A percentile compares a stretch with the other conserved stretches of the same genome.
These are phyloP conservation scores for Distichodus sexfasciatus DNA, from an alignment of 2,797 vertebrate genomes.

Conservation along the genomic window DNA sequence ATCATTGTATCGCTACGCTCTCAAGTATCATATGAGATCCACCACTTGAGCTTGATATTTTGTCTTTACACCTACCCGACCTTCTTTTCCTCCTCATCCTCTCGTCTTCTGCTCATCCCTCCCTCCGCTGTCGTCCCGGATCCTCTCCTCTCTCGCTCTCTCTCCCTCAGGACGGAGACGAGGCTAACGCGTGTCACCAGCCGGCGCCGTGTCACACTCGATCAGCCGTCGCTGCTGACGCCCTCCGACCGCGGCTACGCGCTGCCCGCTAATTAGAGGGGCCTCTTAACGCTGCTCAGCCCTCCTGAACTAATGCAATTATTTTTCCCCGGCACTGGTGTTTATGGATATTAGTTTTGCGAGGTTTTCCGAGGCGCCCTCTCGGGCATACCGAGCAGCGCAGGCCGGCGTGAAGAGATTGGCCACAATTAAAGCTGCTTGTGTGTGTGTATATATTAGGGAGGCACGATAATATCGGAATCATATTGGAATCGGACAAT, in stretches of 20 bases:
- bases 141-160: constrained; percentile 40
- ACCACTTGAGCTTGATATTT: too few species aligned
- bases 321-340: constrained; percentile 40
- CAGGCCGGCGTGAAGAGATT: neutral
- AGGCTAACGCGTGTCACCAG: constrained; percentile 44
- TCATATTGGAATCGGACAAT: too few species aligned
- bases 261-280: constrained; percentile 47
- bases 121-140: constrained; percentile 35
- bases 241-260: constrained; percentile 21
- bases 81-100: too few species aligned
- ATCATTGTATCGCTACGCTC: too few species aligned
- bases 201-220: constrained; percentile 55
- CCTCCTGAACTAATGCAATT: constrained; percentile 51
- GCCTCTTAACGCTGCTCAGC: constrained; percentile 39
- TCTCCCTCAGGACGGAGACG: constrained; percentile 62
- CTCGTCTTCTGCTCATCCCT: too few species aligned
- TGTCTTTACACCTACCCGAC: too few species aligned
- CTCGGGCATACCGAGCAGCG: constrained; percentile 5
- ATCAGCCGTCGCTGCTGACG: constrained; percentile 63
- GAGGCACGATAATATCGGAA: too few species aligned
- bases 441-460: too few species aligned
- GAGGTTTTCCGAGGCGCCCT: constrained; percentile 39
- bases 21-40: too few species aligned
- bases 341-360: constrained; percentile 49
- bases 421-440: constrained; percentile 2